Percentiles rank a stretch among this genome's conserved stretches.
phyloP scores from a whole-genome alignment of 2,113 vertebrate genomes.

The Apteryx mantelli region DNA sequence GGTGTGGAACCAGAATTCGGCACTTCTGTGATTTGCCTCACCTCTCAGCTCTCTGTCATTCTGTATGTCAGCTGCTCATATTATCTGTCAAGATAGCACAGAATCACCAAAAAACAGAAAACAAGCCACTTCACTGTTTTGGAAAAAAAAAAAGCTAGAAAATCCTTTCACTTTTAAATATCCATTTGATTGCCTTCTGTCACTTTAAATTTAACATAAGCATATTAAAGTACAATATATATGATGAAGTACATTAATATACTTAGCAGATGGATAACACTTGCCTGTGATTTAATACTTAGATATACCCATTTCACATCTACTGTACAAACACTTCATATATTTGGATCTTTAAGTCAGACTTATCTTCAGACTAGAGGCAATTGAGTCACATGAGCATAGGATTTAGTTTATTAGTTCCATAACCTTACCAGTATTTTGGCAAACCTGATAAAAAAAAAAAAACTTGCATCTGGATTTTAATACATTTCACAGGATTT shows the following conservation, averaged over 20 bases:
- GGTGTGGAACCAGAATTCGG: background rate
- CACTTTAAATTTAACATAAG: constrained; percentile 44
- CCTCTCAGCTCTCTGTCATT: background rate
- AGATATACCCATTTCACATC: constrained; percentile 47
- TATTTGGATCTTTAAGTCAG: constrained; percentile 55
- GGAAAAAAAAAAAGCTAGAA: background rate
- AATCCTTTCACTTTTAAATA: constrained; percentile 14
- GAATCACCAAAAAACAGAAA: background rate
- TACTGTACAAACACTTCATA: constrained; percentile 62
- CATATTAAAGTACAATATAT: background rate
- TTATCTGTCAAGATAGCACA: background rate
- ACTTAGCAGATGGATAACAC: constrained; percentile 61
- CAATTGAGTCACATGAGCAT: constrained; percentile 40
- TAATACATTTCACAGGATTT: constrained; percentile 68
- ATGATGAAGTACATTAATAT: constrained; percentile 57
- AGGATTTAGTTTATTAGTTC: constrained; percentile 65
- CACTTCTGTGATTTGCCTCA: background rate
- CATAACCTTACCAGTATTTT: constrained; percentile 63
- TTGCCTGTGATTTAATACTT: constrained; percentile 36
- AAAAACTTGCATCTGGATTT: constrained; percentile 40
- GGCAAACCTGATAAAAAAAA: constrained; percentile 22
- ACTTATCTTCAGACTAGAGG: constrained; percentile 57
- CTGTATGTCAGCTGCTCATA: background rate
- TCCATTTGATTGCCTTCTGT: constrained; percentile 13
- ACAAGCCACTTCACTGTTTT: background rate